Evolutionary conservation across 2,113 vertebrate species (phyloP).

Genomic region (Calonectris borealis): DNA sequence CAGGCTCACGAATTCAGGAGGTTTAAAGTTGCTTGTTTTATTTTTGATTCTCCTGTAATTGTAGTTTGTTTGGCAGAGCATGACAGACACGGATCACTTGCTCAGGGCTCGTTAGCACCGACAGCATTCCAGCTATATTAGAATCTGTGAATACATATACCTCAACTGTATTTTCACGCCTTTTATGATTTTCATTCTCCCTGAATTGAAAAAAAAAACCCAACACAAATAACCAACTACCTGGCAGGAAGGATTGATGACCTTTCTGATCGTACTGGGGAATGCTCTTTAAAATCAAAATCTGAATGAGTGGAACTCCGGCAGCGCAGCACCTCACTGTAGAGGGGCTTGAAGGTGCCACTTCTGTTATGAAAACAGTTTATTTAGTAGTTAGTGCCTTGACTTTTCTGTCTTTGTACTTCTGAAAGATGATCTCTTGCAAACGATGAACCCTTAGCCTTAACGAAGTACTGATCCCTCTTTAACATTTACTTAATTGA

Average conservation of each 20-base stretch:
- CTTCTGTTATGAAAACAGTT: constrained; percentile 42
- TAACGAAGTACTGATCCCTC: constrained; percentile 25
- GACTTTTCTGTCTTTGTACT: constrained; percentile 24
- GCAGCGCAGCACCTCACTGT: background rate
- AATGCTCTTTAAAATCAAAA: background rate
- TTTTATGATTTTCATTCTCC: background rate
- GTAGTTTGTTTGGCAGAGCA: constrained; percentile 19
- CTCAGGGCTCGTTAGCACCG: background rate
- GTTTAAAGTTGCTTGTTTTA: constrained; percentile 18
- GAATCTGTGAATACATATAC: background rate
- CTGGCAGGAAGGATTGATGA: background rate
- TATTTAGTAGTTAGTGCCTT: constrained; percentile 37
- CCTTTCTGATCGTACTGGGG: background rate
- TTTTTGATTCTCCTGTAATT: constrained; percentile 12
- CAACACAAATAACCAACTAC: background rate
- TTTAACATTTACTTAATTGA: constrained; percentile 58
- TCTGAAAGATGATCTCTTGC: constrained; percentile 34
- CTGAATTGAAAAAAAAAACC: background rate
- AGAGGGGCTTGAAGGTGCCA: background rate
- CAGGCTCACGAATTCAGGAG: background rate
- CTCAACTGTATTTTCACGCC: background rate
- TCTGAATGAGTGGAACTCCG: background rate
- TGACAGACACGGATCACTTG: background rate
- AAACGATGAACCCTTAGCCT: constrained; percentile 16
- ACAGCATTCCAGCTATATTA: background rate